Conservation (phyloP, 2,113 vertebrate genomes). For the Aplodontia rufa region DNA sequence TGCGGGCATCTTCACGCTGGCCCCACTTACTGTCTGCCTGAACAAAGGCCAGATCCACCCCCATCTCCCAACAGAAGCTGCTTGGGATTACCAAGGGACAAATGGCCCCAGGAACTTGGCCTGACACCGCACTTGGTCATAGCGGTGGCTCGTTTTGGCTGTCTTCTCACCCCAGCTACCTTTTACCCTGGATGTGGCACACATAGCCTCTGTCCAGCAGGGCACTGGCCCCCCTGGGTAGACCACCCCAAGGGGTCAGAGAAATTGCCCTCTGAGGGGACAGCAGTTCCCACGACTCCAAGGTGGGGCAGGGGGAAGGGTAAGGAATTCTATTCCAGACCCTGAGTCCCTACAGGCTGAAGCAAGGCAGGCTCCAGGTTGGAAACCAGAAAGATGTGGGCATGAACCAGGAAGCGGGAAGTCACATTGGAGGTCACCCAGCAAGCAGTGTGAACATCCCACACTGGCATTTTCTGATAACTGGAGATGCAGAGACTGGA, state of each 20-base stretch:
- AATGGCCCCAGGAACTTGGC: fast-evolving
- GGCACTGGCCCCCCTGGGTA: fast-evolving
- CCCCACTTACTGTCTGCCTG: not conserved
- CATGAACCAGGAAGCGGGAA: fast-evolving
- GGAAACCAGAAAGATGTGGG: fast-evolving
- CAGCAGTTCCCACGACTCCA: fast-evolving
- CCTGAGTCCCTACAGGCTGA: not conserved
- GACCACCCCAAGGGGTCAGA: no score
- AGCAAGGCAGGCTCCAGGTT: fast-evolving
- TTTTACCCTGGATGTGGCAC: no score
- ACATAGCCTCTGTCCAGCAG: fast-evolving
- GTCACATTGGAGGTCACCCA: fast-evolving
- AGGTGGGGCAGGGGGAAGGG: not conserved
- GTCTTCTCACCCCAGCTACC: not conserved
- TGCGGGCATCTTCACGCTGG: fast-evolving
- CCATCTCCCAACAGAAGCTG: not conserved
- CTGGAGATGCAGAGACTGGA: fast-evolving
- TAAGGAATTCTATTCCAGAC: fast-evolving
- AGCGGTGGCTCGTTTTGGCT: fast-evolving
- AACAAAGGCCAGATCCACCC: not conserved
- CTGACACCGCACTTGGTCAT: not conserved
- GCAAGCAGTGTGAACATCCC: fast-evolving
- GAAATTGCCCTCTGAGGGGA: not conserved
- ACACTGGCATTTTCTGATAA: fast-evolving
- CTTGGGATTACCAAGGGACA: not conserved